Evolutionary conservation across 2,888 invertebrate genomes (phyloP), one percentile per base, ranked within the genome.

Genomic region (Amphipyra berbera): DNA sequence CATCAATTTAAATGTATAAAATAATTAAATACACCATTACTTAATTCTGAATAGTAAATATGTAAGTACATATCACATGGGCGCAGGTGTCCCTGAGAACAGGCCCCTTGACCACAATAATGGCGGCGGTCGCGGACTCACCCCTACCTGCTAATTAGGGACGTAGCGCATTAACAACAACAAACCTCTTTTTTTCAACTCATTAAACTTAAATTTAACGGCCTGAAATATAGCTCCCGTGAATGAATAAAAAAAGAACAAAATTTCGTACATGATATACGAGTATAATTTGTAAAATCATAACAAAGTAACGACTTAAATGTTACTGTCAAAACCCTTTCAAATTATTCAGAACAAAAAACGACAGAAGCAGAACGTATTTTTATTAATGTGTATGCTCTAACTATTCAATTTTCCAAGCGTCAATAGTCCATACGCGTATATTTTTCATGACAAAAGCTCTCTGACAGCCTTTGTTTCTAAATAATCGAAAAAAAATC

Each of bases 401-500:
- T 66, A 60, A 73, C 61, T 65, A 30, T 7, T 30, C 21, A 65
- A 67, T 70, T 69, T 70, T 27, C 52, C 38, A 49, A 42, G 47
- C 69, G 58, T 68, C 71, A 72, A 68, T 73, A 73, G 61, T 67
- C 58, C 27, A 47, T 54, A 37, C 53, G 54, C 62, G 77, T 61
- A 72, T 73, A 80, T 82, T 81, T 82, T 74, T 68, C 76, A 56
- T 67, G 54, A 70, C 70, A 76, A 76, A 61, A 67, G 73, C 66
- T 71, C 47, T 61, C 60, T 53, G 57, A 56, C 52, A 49, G 68
- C 60, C 68, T 77, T 74, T 76, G 78, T 79, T 78, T 76, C 81
- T 78, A 83, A 85, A 87, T 86, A 86, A 86, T 86, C 85, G 81
- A 82, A 86, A 84, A 84, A 82, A 87, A 87, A 85, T 85, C 83